Evolutionary conservation across 2,113 vertebrate species (phyloP), one percentile per base, ranked within the genome.

Genomic region (Ia io): DNA sequence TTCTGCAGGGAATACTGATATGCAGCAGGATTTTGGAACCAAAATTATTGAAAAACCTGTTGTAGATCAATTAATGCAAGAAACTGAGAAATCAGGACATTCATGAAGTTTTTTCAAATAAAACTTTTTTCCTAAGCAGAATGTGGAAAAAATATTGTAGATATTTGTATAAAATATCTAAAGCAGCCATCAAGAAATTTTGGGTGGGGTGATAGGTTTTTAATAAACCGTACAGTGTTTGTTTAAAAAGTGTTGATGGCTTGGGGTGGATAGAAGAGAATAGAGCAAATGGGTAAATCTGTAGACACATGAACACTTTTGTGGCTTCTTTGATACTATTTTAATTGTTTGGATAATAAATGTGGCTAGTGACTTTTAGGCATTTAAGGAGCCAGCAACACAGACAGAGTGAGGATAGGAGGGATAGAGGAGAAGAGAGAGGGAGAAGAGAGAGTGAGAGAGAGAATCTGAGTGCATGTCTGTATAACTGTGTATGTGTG

Each of bases 331-430:
- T 7, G 69, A 53, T 82, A 32, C 80, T 53, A 63, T 83, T 86
- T 63, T 59, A 88, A 80, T 73, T 70, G 47, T 69, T 91, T 91
- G 47, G 49, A 76, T 95, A 70, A 76, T 70, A 88, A 90, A 70
- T 23, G 17, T 82, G 12, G 22, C 22, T 18, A 49, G 32, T 91
- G 35, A 65, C 32, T 40, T 85, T 18, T n/a, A 14, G 14, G 14
- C 65, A 76, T 65, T 71, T 74, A 79, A 82, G 44, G 25, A 63
- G 25, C 53, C 49, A 44, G 14, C 35, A 69, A 65, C 12, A 70
- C 51, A 14, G 14, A 42, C 23, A 22, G 59, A 42, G 40, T 32
- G n/a, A 53, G 20, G 53, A 22, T 37, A 11, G 30, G 23, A 25
- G 22, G 22, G 6, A 84, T 44, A 14, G 42, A 30, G 71, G 35